Evolutionary conservation across 2,797 vertebrate species (phyloP), one percentile per base, ranked within the genome.

Genomic region (Crenichthys baileyi): DNA sequence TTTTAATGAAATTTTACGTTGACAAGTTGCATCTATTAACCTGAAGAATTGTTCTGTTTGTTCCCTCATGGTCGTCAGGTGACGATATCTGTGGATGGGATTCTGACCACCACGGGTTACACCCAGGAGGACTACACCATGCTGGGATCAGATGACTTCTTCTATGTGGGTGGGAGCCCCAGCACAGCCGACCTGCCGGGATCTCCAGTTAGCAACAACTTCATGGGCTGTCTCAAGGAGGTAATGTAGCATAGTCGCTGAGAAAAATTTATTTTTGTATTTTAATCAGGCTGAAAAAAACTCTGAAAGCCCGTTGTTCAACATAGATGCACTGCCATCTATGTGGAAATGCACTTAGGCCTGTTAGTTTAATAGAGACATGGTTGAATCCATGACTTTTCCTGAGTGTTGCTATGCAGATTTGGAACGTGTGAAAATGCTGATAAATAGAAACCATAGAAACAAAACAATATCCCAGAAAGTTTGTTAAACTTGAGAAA

Each of bases 201-300:
- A 9, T 99, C 98, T 60, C 98, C 98, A 0, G 98, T 99, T 91
- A 99, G 98, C 96, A 99, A 99, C 94, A 99, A 99, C 94, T 99
- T 99, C 94, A 99, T 99, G 98, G 98, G 98, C 88, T 99, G 98
- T 90, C 96, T 99, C 26, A 99, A 97, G 93, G 98, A 99, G 98
- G 98, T 99, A 96, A 90, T 39, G 22, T 50, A 11, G 46, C 68
- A 29, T 13, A 9, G 15, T 58, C n/a, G 6, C n/a, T 1, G 12
- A 55, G 39, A 68, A 44, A 44, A 68, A 41, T n/a, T n/a, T n/a
- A n/a, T n/a, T 44, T 11, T 39, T 68, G 65, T 44, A 68, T 68
- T 68, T 68, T 39, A 68, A 68, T n/a, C 22, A 44, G 39, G 22
- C 1, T 12, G 41, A 3, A 67, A 67, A 67, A 22, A 68, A 41